phyloP scores from a whole-genome alignment of 2,888 invertebrate species.

The Lottia gigantea region DNA sequence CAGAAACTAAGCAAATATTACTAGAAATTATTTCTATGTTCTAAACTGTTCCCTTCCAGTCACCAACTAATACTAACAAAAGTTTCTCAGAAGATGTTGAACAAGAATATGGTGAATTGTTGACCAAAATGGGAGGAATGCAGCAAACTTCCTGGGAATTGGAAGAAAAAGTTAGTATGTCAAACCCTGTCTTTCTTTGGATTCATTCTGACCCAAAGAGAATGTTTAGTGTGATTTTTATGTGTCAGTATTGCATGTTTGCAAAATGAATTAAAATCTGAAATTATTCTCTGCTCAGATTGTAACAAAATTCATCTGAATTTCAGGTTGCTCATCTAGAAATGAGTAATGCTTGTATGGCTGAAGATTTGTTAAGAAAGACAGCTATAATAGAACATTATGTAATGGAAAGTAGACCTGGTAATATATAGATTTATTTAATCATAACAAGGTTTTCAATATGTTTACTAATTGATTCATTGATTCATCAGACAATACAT shows the following conservation, averaged over 20 bases:
- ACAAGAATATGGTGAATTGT: constrained; percentile 68
- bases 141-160: constrained; percentile 70
- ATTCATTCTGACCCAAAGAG: no score
- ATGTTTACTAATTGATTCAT: no score
- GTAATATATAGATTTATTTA: constrained; percentile 31
- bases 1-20: no score
- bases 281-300: no score
- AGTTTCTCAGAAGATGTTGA: constrained; percentile 54
- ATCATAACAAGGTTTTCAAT: no score
- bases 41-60: constrained; percentile 28
- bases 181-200: neutral
- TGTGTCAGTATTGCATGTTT: no score
- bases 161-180: constrained; percentile 68
- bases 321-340: constrained; percentile 68
- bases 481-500: no score
- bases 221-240: no score
- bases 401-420: constrained; percentile 68
- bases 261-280: no score
- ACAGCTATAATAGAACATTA: constrained; percentile 70
- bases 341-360: constrained; percentile 70
- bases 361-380: constrained; percentile 70
- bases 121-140: constrained; percentile 66
- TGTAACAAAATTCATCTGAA: neutral
- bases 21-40: no score
- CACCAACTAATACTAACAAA: constrained; percentile 31